Evolutionary conservation across 2,888 invertebrate species (phyloP), one percentile per base, ranked within the genome.

Genomic region (Atrina japonica): DNA sequence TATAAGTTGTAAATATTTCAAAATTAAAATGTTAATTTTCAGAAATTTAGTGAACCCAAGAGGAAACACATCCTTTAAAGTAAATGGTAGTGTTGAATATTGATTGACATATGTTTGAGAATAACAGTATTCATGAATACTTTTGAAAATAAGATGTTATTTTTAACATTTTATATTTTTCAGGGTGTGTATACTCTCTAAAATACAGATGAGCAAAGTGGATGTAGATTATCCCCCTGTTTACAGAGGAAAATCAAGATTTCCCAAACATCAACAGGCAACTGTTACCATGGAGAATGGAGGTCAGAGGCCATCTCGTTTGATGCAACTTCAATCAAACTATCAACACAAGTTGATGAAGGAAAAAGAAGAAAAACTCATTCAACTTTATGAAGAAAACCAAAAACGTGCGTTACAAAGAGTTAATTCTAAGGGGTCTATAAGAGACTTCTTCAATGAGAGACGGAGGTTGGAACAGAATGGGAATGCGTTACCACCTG

Each of bases 331-430:
- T 69, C 84, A 86, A 65, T 72, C 76, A 2, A 80, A 86, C 50
- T 86, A 80, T 64, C 88, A 88, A 65, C 77, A 77, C 27, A 78
- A 79, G 35, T 49, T 85, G n/a, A 23, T 86, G 75, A 81, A 78
- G 67, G 83, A 88, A 61, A 87, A 87, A 59, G 85, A 86, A 63
- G 80, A 86, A 41, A 87, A 85, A 67, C 69, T 88, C 43, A 73
- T 85, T 1, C 73, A 78, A 18, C 72, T 83, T 76, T 86, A 84
- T 49, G 83, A 86, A 64, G 81, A 80, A 0, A 80, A 84, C 41
- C 84, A 86, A 71, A 74, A 76, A 55, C 66, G 69, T 16, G 79
- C 83, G 11, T 61, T 83, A 27, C 65, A 78, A 0, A 75, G 66
- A 67, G 78, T 84, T 0, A 80, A 74, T 43, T 45, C 61, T 30